Percentiles rank a stretch among this genome's conserved stretches.
These are phyloP conservation scores for Pipa parva DNA, from an alignment of 2,113 vertebrate genomes.

Conservation along the genomic window DNA sequence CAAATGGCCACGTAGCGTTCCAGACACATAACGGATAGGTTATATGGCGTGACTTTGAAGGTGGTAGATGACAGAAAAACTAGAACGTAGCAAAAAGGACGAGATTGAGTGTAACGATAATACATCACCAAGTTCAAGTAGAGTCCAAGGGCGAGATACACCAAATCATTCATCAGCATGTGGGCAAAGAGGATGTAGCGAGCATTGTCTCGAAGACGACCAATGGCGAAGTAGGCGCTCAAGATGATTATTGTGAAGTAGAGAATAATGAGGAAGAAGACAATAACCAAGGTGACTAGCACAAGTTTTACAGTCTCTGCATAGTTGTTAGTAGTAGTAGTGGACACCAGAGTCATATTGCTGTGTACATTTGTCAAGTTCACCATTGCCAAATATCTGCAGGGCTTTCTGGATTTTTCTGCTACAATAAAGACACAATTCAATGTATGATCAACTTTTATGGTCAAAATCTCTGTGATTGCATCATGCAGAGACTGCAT, in stretches of 20 bases:
- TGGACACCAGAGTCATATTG: too few species aligned
- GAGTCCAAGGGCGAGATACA: not conserved
- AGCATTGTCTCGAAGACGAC: not conserved
- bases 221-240: not conserved
- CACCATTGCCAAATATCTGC: too few species aligned
- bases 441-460: too few species aligned
- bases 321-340: too few species aligned
- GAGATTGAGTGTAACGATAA: not conserved
- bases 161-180: not conserved
- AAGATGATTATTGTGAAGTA: not conserved
- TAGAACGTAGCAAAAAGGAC: not conserved
- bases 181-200: not conserved
- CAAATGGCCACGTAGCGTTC: constrained; percentile 17
- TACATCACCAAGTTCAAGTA: not conserved
- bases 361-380: too few species aligned
- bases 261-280: not conserved
- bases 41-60: constrained; percentile 3
- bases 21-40: constrained; percentile 14
- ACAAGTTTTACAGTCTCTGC: too few species aligned
- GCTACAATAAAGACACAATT: too few species aligned
- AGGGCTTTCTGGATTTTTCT: too few species aligned
- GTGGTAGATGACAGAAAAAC: not conserved
- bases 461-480: too few species aligned
- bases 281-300: not conserved
- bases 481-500: too few species aligned